phyloP scores from a whole-genome alignment of 64 coral and sea anemone species.

The Stichodactyla helianthus region DNA sequence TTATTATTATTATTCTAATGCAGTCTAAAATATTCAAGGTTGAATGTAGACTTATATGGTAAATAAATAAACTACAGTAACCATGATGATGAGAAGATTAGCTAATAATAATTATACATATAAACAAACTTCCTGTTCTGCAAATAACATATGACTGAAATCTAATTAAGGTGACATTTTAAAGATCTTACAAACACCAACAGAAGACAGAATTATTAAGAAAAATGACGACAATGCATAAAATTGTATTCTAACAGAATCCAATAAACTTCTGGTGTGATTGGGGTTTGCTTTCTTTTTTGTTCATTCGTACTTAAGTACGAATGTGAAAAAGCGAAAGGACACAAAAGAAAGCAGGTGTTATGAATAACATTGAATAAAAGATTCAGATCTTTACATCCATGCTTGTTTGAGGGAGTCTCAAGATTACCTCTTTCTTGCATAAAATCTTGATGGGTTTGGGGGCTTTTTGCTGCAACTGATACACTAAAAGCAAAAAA shows the following conservation, averaged over 20 bases:
- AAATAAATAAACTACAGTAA: no score
- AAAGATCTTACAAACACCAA: no score
- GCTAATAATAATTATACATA: no score
- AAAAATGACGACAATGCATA: not conserved
- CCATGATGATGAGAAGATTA: no score
- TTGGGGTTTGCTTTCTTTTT: not conserved
- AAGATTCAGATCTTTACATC: not conserved
- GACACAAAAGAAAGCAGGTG: not conserved
- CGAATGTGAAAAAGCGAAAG: not conserved
- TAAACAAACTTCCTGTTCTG: no score
- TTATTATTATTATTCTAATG: no score
- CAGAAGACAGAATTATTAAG: not conserved
- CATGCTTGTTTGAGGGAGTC: not conserved
- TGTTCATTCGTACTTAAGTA: no score
- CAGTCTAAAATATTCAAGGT: no score
- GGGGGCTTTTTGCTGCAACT: constrained; percentile 83
- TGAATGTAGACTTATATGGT: no score
- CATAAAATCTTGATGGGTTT: constrained; percentile 66
- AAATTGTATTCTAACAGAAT: not conserved
- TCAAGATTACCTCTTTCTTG: constrained; percentile 47
- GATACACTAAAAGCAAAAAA: constrained; percentile 58
- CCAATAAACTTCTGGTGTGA: not conserved
- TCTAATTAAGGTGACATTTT: no score
- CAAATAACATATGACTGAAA: no score
- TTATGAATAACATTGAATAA: not conserved